Evolutionary conservation across 37 sponge, comb jelly and placozoan genomes (phyloP).

Genomic region (Lycopodina hypogea): DNA sequence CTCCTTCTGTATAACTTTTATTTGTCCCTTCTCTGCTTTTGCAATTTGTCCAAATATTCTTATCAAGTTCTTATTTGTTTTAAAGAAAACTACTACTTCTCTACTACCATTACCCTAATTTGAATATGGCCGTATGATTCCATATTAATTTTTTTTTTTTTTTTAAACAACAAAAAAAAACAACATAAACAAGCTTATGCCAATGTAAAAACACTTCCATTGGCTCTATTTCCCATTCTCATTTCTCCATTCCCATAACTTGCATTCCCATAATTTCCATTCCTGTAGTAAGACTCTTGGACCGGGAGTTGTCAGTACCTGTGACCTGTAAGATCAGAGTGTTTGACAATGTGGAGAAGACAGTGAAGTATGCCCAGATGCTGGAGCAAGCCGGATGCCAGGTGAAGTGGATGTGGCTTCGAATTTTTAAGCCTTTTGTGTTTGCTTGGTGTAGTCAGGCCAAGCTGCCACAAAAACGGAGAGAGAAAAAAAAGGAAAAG

Average conservation of each 20-base stretch:
- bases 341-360: conserved; percentile 88
- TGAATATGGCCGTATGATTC: too few species aligned
- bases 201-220: neutral
- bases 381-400: conserved; percentile 92
- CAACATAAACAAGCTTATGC: too few species aligned
- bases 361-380: conserved; percentile 92
- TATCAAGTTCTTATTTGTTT: too few species aligned
- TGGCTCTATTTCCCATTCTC: too few species aligned
- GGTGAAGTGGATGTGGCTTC: conserved; percentile 27
- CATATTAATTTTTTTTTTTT: too few species aligned
- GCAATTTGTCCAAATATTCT: neutral
- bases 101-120: too few species aligned
- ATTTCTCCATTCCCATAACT: too few species aligned
- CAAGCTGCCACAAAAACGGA: neutral
- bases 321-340: conserved; percentile 96
- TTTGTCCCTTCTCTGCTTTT: neutral
- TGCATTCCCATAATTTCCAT: neutral
- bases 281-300: conserved; percentile 56
- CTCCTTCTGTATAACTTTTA: neutral
- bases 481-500: too few species aligned
- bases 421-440: neutral
- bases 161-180: too few species aligned
- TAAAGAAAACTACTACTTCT: too few species aligned
- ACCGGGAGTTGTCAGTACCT: conserved; percentile 75
- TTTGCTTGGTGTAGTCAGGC: neutral